These are phyloP conservation scores for Ips typographus DNA, from an alignment of 1,140 invertebrate genomes.

Conservation along the genomic window DNA sequence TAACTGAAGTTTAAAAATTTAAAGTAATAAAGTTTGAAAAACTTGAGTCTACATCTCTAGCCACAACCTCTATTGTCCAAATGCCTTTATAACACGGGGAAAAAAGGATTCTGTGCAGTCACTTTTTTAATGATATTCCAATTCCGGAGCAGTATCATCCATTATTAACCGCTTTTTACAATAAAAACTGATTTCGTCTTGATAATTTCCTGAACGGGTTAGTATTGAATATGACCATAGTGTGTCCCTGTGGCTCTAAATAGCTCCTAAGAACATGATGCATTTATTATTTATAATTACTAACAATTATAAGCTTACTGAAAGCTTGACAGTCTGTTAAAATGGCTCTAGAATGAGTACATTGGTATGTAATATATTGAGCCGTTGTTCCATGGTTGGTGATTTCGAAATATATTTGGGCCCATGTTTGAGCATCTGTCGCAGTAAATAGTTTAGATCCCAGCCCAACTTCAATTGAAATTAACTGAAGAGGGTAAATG, in stretches of 20 bases:
- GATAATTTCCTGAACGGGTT: constrained; percentile 29
- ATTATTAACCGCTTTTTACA: constrained; percentile 44
- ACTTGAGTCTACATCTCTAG: constrained; percentile 55
- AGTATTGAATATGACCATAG: constrained; percentile 33
- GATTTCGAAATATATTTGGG: constrained; percentile 45
- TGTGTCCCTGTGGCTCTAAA: constrained; percentile 36
- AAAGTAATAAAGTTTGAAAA: too few relatives aligned
- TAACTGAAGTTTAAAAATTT: neutral
- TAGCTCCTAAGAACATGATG: constrained; percentile 15
- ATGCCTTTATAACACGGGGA: constrained; percentile 52
- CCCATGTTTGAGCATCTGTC: constrained; percentile 7
- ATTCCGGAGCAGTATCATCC: constrained; percentile 49
- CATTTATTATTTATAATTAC: neutral
- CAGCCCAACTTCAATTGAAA: constrained; percentile 40
- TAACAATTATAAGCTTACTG: constrained; percentile 30
- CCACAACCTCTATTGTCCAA: constrained; percentile 56
- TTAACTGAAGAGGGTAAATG: too few relatives aligned
- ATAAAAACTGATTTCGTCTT: constrained; percentile 51
- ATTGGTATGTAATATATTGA: constrained; percentile 36
- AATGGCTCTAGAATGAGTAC: constrained; percentile 39
- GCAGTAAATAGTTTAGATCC: constrained; percentile 33
- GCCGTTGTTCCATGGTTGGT: constrained; percentile 42
- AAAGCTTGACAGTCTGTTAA: constrained; percentile 33
- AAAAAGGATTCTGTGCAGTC: constrained; percentile 53
- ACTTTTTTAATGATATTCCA: constrained; percentile 54